Base-by-base conservation (phyloP, 1,140 invertebrate species). In the Pogonognathellus flavescens region DNA sequence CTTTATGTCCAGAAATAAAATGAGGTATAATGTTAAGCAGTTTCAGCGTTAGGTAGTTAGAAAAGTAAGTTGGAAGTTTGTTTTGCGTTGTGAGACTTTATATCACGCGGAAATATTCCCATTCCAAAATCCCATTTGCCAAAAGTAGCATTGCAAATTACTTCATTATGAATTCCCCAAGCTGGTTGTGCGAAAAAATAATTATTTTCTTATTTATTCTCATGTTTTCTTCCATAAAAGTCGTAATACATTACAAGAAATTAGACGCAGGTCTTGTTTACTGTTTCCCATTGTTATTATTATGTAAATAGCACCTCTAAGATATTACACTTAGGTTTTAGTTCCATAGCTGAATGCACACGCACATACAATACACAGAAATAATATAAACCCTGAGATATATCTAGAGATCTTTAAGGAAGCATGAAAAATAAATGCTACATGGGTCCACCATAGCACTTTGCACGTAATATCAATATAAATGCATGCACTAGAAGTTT, bases 161-260 rank as follows among this genome's bases (percentile, higher is more conserved):
- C 70, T 76, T 76, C 70, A 76, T 76, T 76, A 76, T 31, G 70
- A 76, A 76, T 18, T 76, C 70, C 70, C 70, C n/a, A 31, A 76
- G 70, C 11, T 66, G 22, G 59, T 62, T 62, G 70, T 76, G 70
- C 70, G 70, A 76, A 76, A 62, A 76, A 76, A 76, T 66, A 66
- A 66, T 66, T 66, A 66, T 49, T 76, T 76, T 50, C 25, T 76
- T 76, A 50, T 76, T 76, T 76, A 76, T 76, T 76, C 31, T 76
- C 70, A 31, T 31, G 16, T 76, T 76, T 76, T 14, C 70, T 76
- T 31, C 31, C 70, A 76, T 76, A 76, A 76, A 76, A 76, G 70
- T 76, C 70, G 0, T 49, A 76, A 76, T 76, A 76, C 41, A 76
- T 76, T 76, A 49, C 8, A 50, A 76, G 70, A 50, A 76, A 76